Conservation (phyloP, 2,113 vertebrate genomes). For the Ginglymostoma cirratum region DNA sequence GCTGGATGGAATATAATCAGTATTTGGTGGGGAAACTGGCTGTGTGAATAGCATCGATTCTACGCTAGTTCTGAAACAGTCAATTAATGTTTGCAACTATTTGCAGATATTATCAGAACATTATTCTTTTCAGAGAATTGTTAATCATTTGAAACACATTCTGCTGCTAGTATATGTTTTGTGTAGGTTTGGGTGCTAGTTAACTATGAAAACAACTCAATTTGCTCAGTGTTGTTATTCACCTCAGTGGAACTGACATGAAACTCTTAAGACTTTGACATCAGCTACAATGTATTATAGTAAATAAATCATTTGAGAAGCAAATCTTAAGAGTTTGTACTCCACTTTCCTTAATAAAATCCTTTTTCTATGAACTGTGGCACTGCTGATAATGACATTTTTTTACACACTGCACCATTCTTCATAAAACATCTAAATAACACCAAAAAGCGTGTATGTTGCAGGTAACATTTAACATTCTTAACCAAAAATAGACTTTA, state of each 20-base stretch:
- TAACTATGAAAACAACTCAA: constrained; percentile 45
- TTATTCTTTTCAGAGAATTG: constrained; percentile 44
- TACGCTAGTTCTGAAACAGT: constrained; percentile 40
- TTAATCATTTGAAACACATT: constrained; percentile 42
- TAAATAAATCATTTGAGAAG: constrained; percentile 87
- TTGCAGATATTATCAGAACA: constrained; percentile 46
- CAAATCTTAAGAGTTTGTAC: constrained; percentile 72
- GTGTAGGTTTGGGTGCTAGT: constrained; percentile 54
- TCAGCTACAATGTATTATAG: constrained; percentile 80
- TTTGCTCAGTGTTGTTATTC: constrained; percentile 50
- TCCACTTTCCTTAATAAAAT: constrained; percentile 64
- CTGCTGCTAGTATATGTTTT: constrained; percentile 68
- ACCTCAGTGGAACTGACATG: constrained; percentile 57
- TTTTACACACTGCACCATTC: background rate
- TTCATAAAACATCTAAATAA: background rate
- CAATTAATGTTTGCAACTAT: constrained; percentile 38
- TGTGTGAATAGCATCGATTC: constrained; percentile 40
- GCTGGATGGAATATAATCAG: background rate
- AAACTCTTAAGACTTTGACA: constrained; percentile 68
- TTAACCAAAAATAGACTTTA: background rate
- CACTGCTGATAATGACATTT: background rate
- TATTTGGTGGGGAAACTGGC: constrained; percentile 37
- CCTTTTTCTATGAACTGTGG: constrained; percentile 44
- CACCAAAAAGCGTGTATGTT: background rate
- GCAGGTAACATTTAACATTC: background rate